A percentile compares a stretch with the other conserved stretches of the same genome.
These are phyloP conservation scores for Selenia dentaria DNA, from an alignment of 2,888 invertebrate genomes.

Conservation along the genomic window DNA sequence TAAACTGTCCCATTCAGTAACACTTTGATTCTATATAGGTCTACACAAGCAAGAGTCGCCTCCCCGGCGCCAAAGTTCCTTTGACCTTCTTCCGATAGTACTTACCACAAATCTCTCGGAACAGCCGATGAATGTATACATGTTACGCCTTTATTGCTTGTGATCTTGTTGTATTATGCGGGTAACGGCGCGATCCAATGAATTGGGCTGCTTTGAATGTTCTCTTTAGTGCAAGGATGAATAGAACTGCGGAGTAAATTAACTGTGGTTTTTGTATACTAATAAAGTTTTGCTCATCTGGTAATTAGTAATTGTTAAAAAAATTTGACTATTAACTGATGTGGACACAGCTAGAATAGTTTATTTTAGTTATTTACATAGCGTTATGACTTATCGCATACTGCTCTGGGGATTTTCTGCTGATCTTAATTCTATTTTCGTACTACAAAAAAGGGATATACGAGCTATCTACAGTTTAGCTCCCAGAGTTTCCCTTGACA, in stretches of 20 bases:
- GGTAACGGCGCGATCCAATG: constrained; percentile 16
- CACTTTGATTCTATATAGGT: neutral
- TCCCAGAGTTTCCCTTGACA: too few species aligned
- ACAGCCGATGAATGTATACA: constrained; percentile 23
- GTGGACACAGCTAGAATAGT: too few species aligned
- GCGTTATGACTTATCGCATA: too few species aligned
- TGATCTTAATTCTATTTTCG: too few species aligned
- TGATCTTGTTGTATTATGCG: constrained; percentile 19
- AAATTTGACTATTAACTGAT: too few species aligned
- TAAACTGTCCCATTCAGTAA: constrained; percentile 1
- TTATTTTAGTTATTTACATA: too few species aligned
- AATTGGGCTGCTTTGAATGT: constrained; percentile 16
- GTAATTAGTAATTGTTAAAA: too few species aligned
- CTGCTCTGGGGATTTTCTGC: too few species aligned
- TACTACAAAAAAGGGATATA: too few species aligned
- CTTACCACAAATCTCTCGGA: constrained; percentile 40
- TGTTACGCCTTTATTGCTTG: constrained; percentile 25
- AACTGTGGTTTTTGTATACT: too few species aligned
- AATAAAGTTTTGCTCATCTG: too few species aligned
- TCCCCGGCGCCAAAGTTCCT: constrained; percentile 33
- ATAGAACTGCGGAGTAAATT: constrained; percentile 10
- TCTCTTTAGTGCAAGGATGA: constrained; percentile 7
- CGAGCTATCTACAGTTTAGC: too few species aligned
- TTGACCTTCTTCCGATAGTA: constrained; percentile 24
- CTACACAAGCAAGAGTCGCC: neutral